These are phyloP conservation scores for Pogonomyrmex barbatus DNA, from an alignment of 1,140 invertebrate species.

Conservation along the genomic window DNA sequence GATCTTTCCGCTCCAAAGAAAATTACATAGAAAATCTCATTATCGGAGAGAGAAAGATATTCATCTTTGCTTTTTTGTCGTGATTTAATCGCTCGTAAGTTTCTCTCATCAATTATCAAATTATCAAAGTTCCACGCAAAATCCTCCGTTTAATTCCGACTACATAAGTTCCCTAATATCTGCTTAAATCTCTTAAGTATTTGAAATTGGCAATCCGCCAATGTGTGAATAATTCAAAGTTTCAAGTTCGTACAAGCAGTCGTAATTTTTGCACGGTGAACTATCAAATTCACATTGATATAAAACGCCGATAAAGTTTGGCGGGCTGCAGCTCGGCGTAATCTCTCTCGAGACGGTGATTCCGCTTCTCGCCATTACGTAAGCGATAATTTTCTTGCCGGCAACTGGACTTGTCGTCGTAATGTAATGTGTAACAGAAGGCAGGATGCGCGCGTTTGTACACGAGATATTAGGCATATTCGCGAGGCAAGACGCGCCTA, in stretches of 20 bases:
- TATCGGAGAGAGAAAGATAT: not conserved
- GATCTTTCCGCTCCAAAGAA: slow-evolving; percentile 8
- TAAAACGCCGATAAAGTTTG: slow-evolving; percentile 10
- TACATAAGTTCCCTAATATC: slow-evolving; percentile 16
- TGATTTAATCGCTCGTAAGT: slow-evolving; percentile 16
- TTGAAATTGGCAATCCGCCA: slow-evolving; percentile 12
- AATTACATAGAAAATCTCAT: not conserved
- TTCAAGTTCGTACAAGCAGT: slow-evolving; percentile 7
- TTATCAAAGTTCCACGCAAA: slow-evolving; percentile 29
- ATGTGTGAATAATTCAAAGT: slow-evolving; percentile 21
- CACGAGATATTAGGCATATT: slow-evolving; percentile 28
- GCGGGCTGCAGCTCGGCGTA: not conserved
- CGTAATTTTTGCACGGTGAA: slow-evolving; percentile 15
- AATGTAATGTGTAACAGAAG: slow-evolving; percentile 14
- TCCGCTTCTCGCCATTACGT: slow-evolving; percentile 16
- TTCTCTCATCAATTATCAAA: slow-evolving; percentile 37
- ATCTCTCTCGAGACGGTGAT: not conserved
- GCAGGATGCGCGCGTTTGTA: slow-evolving; percentile 10
- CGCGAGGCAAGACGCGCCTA: slow-evolving; percentile 52
- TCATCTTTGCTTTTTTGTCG: slow-evolving; percentile 16
- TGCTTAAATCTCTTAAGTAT: slow-evolving; percentile 31
- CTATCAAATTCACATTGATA: slow-evolving; percentile 27
- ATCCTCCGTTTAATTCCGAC: slow-evolving; percentile 1
- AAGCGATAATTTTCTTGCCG: slow-evolving; percentile 26
- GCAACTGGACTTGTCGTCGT: not conserved